phyloP scores from a whole-genome alignment of 2,888 invertebrate species.

The Noctua comes region DNA sequence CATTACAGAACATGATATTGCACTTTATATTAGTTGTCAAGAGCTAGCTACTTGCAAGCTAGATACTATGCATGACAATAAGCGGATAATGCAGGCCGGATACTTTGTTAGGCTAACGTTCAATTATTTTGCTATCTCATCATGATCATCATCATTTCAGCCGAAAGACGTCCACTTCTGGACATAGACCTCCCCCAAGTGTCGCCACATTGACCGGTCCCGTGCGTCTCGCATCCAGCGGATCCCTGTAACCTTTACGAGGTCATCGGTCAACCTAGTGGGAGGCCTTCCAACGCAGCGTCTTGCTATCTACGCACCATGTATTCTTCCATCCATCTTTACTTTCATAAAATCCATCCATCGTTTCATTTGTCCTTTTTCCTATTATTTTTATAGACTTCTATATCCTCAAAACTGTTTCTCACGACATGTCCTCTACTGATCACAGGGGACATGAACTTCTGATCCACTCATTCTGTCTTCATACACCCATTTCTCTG shows the following conservation, averaged over 20 bases:
- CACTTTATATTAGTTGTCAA: background rate
- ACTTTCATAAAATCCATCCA: background rate
- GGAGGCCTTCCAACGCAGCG: too few relatives aligned
- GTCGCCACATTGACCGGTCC: too few relatives aligned
- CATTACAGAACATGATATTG: background rate
- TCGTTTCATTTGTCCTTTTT: background rate
- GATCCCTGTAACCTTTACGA: too few relatives aligned
- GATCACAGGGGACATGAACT: background rate
- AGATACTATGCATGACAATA: too few relatives aligned
- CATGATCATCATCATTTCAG: too few relatives aligned
- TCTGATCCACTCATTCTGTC: background rate
- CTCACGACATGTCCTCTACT: too few relatives aligned
- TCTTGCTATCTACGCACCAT: background rate
- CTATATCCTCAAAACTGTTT: background rate
- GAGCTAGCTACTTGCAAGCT: background rate
- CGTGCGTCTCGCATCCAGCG: too few relatives aligned
- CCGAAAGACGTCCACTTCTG: too few relatives aligned
- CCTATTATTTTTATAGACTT: background rate
- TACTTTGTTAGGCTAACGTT: background rate
- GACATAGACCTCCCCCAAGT: too few relatives aligned
- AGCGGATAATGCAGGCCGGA: too few relatives aligned
- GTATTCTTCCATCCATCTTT: background rate
- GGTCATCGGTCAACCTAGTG: too few relatives aligned
- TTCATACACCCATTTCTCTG: conserved; percentile 11
- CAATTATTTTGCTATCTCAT: too few relatives aligned